Evolutionary conservation across 2,888 invertebrate species (phyloP).

Genomic region (Meliscaeva auricollis): DNA sequence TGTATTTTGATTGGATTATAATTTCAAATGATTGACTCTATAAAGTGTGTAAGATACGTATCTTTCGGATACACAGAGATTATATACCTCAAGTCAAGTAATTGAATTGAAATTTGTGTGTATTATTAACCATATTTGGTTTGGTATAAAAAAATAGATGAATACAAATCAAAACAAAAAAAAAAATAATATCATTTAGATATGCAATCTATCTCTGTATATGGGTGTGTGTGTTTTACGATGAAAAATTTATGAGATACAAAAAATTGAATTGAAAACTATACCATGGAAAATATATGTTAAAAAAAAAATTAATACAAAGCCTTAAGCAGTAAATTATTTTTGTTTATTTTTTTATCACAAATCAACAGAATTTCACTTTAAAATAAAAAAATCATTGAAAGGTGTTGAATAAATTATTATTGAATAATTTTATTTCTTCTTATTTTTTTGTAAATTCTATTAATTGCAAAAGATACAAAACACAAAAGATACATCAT

Average conservation of each 20-base stretch:
- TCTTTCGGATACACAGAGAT: constrained; percentile 38
- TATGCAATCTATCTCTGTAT: constrained; percentile 31
- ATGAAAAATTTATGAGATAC: constrained; percentile 33
- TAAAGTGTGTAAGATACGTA: constrained; percentile 62
- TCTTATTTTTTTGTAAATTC: constrained; percentile 12
- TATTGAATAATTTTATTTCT: constrained; percentile 24
- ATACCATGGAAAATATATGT: background rate
- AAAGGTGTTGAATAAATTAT: constrained; percentile 55
- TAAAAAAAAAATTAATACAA: background rate
- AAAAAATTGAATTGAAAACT: constrained; percentile 27
- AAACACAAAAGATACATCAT: constrained; percentile 38
- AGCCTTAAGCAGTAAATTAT: constrained; percentile 13
- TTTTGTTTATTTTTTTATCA: too few relatives aligned
- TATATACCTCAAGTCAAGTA: constrained; percentile 40
- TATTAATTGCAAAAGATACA: constrained; percentile 30
- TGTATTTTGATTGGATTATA: constrained; percentile 72
- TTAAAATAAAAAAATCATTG: background rate
- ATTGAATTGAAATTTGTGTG: constrained; percentile 55
- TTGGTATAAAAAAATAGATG: constrained; percentile 19
- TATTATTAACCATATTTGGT: constrained; percentile 63
- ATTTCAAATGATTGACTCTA: constrained; percentile 70
- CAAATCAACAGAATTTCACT: constrained; percentile 10
- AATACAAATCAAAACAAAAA: constrained; percentile 5
- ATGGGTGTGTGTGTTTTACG: background rate
- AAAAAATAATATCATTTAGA: constrained; percentile 23